Evolutionary conservation across 2,797 vertebrate genomes (phyloP), one percentile per base, ranked within the genome.

Genomic region (Chelidonichthys spinosus): DNA sequence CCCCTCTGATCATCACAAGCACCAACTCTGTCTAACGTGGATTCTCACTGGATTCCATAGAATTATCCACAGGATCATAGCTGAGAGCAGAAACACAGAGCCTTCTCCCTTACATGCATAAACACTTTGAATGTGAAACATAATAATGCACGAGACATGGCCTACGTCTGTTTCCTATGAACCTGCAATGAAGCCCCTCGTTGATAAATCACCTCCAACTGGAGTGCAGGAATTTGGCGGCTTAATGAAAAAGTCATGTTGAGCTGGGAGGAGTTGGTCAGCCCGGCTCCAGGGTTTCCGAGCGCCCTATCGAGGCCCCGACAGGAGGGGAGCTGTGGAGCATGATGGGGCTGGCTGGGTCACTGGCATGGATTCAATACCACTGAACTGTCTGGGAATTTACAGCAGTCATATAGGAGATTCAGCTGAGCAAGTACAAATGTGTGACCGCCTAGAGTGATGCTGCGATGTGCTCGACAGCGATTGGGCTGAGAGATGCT

Each of bases 161-260:
- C 77, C 92, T 82, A 79, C 86, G 92, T 94, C 94, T 95, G 93
- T 94, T 95, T 95, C 91, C 91, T 95, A 94, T 94, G 93, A 95
- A 95, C 94, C 92, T 92, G 90, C 93, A 93, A 89, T 90, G 93
- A 94, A 94, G 91, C 92, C 94, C 90, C 76, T 84, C 65, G 90
- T 81, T 80, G 94, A 96, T 96, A 96, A 96, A 97, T 96, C 96
- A 96, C 83, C 92, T 94, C 92, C 91, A 91, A 94, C 89, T 87
- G 92, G 88, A 93, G 90, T 86, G 91, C 88, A 95, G 91, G 93
- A 96, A 96, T 95, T 95, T 95, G 92, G 95, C 93, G 86, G 93
- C 94, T 95, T 96, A 96, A 97, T 96, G 96, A 95, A 96, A 96
- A 96, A 96, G 94, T 96, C 95, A 96, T 97, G 95, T 92, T 92